Conservation (phyloP, 2,888 invertebrate genomes). For the Drosophila greeni region DNA sequence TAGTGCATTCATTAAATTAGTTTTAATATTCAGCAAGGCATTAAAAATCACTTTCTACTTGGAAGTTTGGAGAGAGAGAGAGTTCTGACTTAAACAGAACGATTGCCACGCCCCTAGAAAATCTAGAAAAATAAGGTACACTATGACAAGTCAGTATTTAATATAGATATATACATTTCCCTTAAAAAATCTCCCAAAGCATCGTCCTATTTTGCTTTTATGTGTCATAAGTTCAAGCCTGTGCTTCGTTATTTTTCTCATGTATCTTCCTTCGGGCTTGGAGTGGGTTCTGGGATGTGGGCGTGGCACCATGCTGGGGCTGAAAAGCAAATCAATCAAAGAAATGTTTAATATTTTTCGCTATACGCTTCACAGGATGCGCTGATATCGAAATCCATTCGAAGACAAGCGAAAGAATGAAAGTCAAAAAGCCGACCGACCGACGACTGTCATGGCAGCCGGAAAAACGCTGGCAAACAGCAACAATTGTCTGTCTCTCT, state of each 20-base stretch:
- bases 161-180: too few relatives aligned
- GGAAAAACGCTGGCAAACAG: constrained; percentile 21
- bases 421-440: constrained; percentile 19
- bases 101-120: constrained; percentile 23
- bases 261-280: background rate
- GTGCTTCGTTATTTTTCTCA: background rate
- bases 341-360: constrained; percentile 58
- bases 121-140: background rate
- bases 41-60: constrained; percentile 20
- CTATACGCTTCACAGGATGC: constrained; percentile 46
- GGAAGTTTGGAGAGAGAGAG: background rate
- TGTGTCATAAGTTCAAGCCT: too few relatives aligned
- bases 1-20: constrained; percentile 53
- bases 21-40: constrained; percentile 26
- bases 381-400: constrained; percentile 32
- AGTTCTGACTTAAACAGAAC: constrained; percentile 1
- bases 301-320: constrained; percentile 16
- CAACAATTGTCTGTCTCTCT: constrained; percentile 23
- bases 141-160: too few relatives aligned
- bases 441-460: constrained; percentile 33
- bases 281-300: constrained; percentile 12
- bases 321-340: constrained; percentile 53
- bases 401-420: constrained; percentile 16
- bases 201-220: too few relatives aligned
- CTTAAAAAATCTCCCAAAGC: too few relatives aligned